Conservation (phyloP, 2,888 invertebrate species). For the Andrena hattorfiana region DNA sequence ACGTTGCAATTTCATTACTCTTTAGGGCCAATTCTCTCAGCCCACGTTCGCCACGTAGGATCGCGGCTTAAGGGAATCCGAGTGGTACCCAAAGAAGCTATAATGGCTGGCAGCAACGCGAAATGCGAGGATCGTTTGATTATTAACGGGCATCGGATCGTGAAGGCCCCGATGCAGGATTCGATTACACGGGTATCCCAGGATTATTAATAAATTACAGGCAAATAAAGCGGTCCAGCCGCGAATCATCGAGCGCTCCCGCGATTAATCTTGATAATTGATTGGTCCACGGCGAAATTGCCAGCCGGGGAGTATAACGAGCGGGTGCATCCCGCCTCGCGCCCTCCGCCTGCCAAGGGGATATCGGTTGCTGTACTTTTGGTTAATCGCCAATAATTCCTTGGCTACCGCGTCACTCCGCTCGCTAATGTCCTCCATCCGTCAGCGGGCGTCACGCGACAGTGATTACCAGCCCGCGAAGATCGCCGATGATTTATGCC, state of each 20-base stretch:
- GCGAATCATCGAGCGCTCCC: constrained; percentile 40
- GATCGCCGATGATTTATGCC: constrained; percentile 50
- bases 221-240: constrained; percentile 42
- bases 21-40: too few relatives aligned
- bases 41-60: too few relatives aligned
- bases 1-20: neutral
- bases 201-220: constrained; percentile 55
- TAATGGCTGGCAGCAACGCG: neutral
- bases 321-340: constrained; percentile 3
- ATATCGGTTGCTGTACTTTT: constrained; percentile 67
- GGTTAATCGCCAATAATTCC: constrained; percentile 69
- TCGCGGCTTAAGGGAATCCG: too few relatives aligned
- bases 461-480: constrained; percentile 43
- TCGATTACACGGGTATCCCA: neutral
- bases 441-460: constrained; percentile 55
- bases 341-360: constrained; percentile 27
- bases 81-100: too few relatives aligned
- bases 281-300: constrained; percentile 50
- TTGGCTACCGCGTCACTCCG: constrained; percentile 44
- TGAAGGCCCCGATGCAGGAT: neutral
- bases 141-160: neutral
- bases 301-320: constrained; percentile 32
- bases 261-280: constrained; percentile 61
- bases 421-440: constrained; percentile 60
- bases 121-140: neutral